Base-by-base conservation (phyloP, 2,113 vertebrate genomes). In the Paratilapia polleni region DNA sequence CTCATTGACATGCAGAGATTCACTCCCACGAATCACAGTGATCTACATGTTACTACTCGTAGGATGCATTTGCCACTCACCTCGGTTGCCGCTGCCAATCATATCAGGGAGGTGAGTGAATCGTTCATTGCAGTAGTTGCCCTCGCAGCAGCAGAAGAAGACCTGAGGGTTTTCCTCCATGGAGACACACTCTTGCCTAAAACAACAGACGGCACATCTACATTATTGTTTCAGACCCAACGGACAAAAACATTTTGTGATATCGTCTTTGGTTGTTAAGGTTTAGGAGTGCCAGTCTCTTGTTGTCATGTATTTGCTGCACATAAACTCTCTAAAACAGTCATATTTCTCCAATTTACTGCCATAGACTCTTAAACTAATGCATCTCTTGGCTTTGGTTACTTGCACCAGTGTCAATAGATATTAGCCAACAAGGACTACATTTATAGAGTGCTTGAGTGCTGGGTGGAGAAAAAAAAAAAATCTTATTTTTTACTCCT, bases 101-200 rank as follows among this genome's bases (percentile, higher is more conserved):
- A 96, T 92, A 93, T 99, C 98, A 3, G 98, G 98, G 90, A 99
- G 93, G 90, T 99, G 98, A 78, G 97, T 98, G 89, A 99, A 99
- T 83, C 96, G 97, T 89, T 98, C 97, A 34, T 99, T 99, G 96
- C 98, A 99, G 85, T 98, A 98, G 96, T 99, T 98, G 75, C 98
- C 98, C 89, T 99, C 98, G 2, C 98, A 99, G 96, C 98, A 99
- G 96, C 98, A 99, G 96, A 99, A 99, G 95, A 98, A 99, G 62
- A 99, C 98, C 94, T 98, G 98, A 63, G 98, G 98, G 90, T 97
- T 99, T 95, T 99, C 98, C 93, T 99, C 98, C 14, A 98, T 99
- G 88, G 98, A 98, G 77, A 99, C 96, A 1, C 98, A 99, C 93
- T 99, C 98, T 94, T 98, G 97, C 95, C 98, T 99, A 90, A 2